Evolutionary conservation across 2,888 invertebrate genomes (phyloP).

Genomic region (Stratiomys singularior): DNA sequence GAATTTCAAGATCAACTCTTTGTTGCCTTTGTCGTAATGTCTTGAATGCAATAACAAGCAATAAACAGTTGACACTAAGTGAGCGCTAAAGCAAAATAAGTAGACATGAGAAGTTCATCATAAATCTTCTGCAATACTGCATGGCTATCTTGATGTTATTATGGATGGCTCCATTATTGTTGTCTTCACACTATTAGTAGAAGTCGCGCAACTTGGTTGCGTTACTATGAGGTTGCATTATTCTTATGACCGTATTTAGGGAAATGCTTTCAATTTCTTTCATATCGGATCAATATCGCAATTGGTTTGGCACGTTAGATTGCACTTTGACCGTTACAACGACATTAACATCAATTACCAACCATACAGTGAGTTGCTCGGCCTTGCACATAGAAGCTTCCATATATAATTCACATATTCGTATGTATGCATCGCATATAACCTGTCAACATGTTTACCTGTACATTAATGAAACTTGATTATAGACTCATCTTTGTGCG

Average conservation of each 20-base stretch:
- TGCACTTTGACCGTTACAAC: background rate
- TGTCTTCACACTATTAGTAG: constrained; percentile 25
- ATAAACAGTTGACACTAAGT: constrained; percentile 18
- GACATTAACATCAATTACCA: background rate
- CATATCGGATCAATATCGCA: background rate
- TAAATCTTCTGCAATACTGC: background rate
- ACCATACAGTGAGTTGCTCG: no score
- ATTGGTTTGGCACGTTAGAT: background rate
- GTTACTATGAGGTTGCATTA: background rate
- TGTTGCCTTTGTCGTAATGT: background rate
- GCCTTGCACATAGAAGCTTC: no score
- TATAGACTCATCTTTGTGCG: no score
- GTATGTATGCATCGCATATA: no score
- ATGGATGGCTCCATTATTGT: background rate
- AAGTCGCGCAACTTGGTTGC: background rate
- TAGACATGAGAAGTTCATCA: background rate
- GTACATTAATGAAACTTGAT: no score
- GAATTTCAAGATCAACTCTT: constrained; percentile 39
- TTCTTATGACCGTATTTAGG: constrained; percentile 16
- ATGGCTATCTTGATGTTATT: background rate
- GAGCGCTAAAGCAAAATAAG: background rate
- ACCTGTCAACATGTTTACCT: no score
- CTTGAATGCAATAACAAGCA: constrained; percentile 24
- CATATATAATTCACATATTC: no score
- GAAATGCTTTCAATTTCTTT: constrained; percentile 40